phyloP scores from a whole-genome alignment of 35 echinoderm and acorn worm species.

The Heliocidaris tuberculata region DNA sequence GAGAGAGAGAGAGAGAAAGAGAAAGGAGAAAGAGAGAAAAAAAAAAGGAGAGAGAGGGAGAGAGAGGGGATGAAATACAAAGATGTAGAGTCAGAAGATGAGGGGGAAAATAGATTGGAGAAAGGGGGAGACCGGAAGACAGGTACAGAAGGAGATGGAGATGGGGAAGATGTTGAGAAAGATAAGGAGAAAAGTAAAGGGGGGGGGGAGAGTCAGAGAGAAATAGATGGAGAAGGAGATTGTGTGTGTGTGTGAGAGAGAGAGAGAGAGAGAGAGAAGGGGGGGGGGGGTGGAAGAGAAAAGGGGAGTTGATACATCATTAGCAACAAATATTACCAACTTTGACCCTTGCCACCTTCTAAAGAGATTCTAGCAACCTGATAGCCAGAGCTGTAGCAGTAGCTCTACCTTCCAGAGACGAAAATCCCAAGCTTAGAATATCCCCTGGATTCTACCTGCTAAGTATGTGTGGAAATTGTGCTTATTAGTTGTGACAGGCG shows the following conservation, averaged over 20 bases:
- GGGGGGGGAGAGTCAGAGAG: neutral
- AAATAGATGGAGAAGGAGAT: too few relatives aligned
- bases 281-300: neutral
- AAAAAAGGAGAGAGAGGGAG: too few relatives aligned
- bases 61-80: too few relatives aligned
- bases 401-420: neutral
- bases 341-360: slow-evolving; percentile 5
- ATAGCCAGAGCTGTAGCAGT: slow-evolving; percentile 9
- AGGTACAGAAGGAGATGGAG: neutral
- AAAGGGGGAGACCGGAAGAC: neutral
- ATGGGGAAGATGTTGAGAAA: neutral
- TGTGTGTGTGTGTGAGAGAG: neutral
- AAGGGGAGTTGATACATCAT: slow-evolving; percentile 26
- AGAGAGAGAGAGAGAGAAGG: neutral
- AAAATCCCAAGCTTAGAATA: slow-evolving; percentile 34
- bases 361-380: neutral
- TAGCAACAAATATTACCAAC: slow-evolving; percentile 47
- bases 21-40: neutral
- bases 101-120: too few relatives aligned
- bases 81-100: too few relatives aligned
- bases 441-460: slow-evolving; percentile 13
- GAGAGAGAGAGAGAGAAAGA: neutral
- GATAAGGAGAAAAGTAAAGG: neutral
- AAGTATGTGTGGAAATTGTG: slow-evolving; percentile 42
- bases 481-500: slow-evolving; percentile 43